Percentiles rank a stretch among this genome's conserved stretches.
These are phyloP conservation scores for Prunella strophiata DNA, from an alignment of 2,797 vertebrate species.

Conservation along the genomic window DNA sequence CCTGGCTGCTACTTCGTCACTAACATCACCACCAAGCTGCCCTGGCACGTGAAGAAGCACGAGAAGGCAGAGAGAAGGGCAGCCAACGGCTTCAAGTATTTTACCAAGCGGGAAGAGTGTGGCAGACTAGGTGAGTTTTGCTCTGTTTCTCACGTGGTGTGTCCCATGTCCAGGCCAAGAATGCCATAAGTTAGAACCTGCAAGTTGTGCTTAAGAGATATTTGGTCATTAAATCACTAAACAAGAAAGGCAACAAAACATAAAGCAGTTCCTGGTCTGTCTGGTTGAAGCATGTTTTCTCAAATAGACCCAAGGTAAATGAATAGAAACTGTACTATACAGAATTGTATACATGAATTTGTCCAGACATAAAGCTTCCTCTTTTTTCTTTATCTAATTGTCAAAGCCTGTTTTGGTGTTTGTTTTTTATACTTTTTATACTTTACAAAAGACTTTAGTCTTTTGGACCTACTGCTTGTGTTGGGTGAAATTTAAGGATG, in stretches of 20 bases:
- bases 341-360: not conserved
- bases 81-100: constrained; percentile 98
- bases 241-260: not conserved
- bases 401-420: not conserved
- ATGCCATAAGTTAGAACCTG: not conserved
- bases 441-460: not conserved
- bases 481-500: not conserved
- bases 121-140: constrained; percentile 87
- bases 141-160: not conserved
- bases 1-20: constrained; percentile 95
- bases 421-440: not conserved
- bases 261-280: not conserved
- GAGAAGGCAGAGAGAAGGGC: constrained; percentile 97
- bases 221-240: not conserved
- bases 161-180: not conserved
- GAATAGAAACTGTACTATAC: not conserved
- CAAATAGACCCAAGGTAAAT: not conserved
- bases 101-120: constrained; percentile 98
- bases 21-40: constrained; percentile 99
- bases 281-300: not conserved
- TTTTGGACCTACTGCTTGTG: not conserved
- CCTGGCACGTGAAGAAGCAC: constrained; percentile 98
- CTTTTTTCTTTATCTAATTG: not conserved
- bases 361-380: not conserved
- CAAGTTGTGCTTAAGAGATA: not conserved